phyloP scores from a whole-genome alignment of 2,113 vertebrate species.

The Brachyhypopomus gauderio region DNA sequence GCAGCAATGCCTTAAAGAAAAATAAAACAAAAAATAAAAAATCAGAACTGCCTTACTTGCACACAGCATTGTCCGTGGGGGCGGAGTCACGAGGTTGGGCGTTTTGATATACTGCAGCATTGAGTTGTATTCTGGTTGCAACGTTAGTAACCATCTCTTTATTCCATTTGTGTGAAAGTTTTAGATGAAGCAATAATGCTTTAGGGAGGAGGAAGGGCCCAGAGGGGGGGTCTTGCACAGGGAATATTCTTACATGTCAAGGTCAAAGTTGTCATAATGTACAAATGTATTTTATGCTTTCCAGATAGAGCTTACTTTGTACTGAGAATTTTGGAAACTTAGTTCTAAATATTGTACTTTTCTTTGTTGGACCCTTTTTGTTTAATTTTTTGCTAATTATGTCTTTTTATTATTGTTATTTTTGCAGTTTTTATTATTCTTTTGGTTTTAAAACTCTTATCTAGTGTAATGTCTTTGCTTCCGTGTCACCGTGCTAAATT shows the following conservation, averaged over 20 bases:
- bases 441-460: constrained; percentile 51
- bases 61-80: constrained; percentile 32
- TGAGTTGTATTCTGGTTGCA: constrained; percentile 53
- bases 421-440: constrained; percentile 42
- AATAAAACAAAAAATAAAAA: background rate
- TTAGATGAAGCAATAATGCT: constrained; percentile 77
- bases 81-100: background rate
- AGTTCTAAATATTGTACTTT: constrained; percentile 77
- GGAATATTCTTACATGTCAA: constrained; percentile 73
- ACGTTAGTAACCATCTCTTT: constrained; percentile 55
- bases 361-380: constrained; percentile 38
- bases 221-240: constrained; percentile 76
- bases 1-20: constrained; percentile 76
- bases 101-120: constrained; percentile 59
- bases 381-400: constrained; percentile 68
- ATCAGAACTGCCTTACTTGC: constrained; percentile 72
- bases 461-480: constrained; percentile 46
- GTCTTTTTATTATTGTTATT: constrained; percentile 34
- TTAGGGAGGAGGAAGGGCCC: constrained; percentile 62
- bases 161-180: constrained; percentile 32
- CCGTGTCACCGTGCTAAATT: constrained; percentile 55
- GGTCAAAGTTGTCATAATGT: constrained; percentile 75
- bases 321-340: constrained; percentile 78
- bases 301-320: constrained; percentile 83
- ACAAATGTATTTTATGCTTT: constrained; percentile 89